These are phyloP conservation scores for Synanthedon vespiformis DNA, from an alignment of 2,888 invertebrate species.

Conservation along the genomic window DNA sequence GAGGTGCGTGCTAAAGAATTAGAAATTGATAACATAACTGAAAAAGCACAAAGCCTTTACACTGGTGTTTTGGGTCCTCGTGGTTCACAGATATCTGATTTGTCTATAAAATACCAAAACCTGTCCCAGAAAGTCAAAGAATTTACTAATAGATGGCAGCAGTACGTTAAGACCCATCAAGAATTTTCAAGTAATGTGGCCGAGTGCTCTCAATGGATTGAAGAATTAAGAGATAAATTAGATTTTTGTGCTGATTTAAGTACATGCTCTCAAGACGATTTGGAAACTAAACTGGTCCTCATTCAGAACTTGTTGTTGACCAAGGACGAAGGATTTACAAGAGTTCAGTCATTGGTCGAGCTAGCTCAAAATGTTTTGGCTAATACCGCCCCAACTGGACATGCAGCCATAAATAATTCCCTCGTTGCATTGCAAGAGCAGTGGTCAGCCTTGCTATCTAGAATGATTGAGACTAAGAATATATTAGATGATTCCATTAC, in stretches of 20 bases:
- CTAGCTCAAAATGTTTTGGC: slow-evolving; percentile 90
- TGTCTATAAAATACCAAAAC: slow-evolving; percentile 93
- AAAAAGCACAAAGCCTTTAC: slow-evolving; percentile 87
- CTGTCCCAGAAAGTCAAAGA: slow-evolving; percentile 92
- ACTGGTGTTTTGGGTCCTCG: slow-evolving; percentile 80
- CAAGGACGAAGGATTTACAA: slow-evolving; percentile 92
- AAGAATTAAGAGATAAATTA: slow-evolving; percentile 84
- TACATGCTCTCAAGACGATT: slow-evolving; percentile 84
- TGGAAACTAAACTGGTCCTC: slow-evolving; percentile 85
- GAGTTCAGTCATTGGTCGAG: slow-evolving; percentile 90
- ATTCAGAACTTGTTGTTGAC: slow-evolving; percentile 89
- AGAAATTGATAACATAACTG: slow-evolving; percentile 93
- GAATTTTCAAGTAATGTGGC: slow-evolving; percentile 85
- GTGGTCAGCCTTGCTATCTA: slow-evolving; percentile 88
- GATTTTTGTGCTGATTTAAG: slow-evolving; percentile 87
- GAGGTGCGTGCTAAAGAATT: slow-evolving; percentile 91
- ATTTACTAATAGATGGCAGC: slow-evolving; percentile 90
- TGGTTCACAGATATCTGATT: slow-evolving; percentile 86
- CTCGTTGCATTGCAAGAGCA: slow-evolving; percentile 87
- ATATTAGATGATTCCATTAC: slow-evolving; percentile 89
- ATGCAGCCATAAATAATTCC: slow-evolving; percentile 86
- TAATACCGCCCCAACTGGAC: slow-evolving; percentile 90
- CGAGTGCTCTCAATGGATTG: slow-evolving; percentile 87
- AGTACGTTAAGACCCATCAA: slow-evolving; percentile 88
- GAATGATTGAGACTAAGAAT: slow-evolving; percentile 91